Base-by-base conservation (phyloP, 2,797 vertebrate species). In the Acestrorhynchus altus region DNA sequence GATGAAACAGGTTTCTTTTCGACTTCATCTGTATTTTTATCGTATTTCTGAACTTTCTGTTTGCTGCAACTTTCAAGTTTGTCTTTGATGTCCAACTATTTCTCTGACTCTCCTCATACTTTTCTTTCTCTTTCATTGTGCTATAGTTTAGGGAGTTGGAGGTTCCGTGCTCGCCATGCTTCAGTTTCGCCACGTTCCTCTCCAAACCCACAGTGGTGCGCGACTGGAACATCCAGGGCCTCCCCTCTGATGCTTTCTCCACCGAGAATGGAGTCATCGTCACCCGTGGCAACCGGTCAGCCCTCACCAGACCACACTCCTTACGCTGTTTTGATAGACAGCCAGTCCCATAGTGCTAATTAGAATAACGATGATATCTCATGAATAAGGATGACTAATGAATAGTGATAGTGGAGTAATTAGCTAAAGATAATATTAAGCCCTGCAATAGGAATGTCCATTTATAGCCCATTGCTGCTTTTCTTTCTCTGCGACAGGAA, bases 261-360 rank as follows among this genome's bases (percentile, higher is more conserved):
- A 96, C 94, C 0, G 96, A 97, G 84, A 98, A 97, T 0, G 95
- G 95, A 10, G 91, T 96, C 57, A 95, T 97, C 0, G 95, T 96
- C 81, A 96, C 94, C 51, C 93, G 93, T 0, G 94, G 95, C 76
- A 96, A 95, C 86, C 90, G 95, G 96, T 97, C 77, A 86, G 88
- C 39, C 64, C 46, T 40, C 52, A 8, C 49, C 24, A 20, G 74
- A 46, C 76, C 24, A 28, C 60, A 60, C 67, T 75, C 39, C 61
- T 51, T 69, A 54, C 6, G 12, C 77, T 61, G 54, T 52, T 79
- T 68, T 68, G 64, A 74, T 76, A 73, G 73, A 78, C 78, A 76
- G 78, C 47, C 64, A 49, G 64, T 71, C 76, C 52, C 18, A n/a
- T 22, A 68, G 54, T 66, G 67, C 28, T 80, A 78, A 84, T 82